phyloP scores from a whole-genome alignment of 1,140 invertebrate genomes.

The Dendroctonus valens region DNA sequence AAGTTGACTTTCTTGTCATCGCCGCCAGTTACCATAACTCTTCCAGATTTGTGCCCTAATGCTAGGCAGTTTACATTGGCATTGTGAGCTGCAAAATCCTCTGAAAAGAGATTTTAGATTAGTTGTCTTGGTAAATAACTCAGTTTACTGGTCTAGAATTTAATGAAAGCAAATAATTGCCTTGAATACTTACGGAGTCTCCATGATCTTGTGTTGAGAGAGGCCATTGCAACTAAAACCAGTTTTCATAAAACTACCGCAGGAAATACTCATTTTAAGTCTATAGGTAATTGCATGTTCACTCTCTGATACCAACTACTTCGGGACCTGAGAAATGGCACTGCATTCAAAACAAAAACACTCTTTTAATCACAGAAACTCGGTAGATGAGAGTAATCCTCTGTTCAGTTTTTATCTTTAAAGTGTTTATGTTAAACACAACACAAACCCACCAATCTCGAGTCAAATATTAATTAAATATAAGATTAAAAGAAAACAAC shows the following conservation, averaged over 20 bases:
- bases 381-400: too few relatives aligned
- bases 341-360: too few relatives aligned
- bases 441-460: too few relatives aligned
- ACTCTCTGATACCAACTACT: constrained; percentile 1
- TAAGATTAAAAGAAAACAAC: too few relatives aligned
- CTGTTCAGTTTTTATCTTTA: too few relatives aligned
- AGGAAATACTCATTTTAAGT: constrained; percentile 37
- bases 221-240: constrained; percentile 53
- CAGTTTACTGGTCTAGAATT: not conserved
- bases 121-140: not conserved
- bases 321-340: too few relatives aligned
- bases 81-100: constrained; percentile 87
- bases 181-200: constrained; percentile 56
- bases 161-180: not conserved
- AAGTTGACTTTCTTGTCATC: constrained; percentile 97
- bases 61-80: constrained; percentile 88
- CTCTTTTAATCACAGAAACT: too few relatives aligned
- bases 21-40: constrained; percentile 93
- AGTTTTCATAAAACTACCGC: constrained; percentile 23
- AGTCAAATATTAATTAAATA: too few relatives aligned
- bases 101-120: constrained; percentile 56
- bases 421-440: too few relatives aligned
- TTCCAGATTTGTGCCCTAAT: constrained; percentile 85
- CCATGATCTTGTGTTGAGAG: constrained; percentile 61
- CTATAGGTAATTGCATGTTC: constrained; percentile 36